Evolutionary conservation across 2,888 invertebrate genomes (phyloP).

Genomic region (Podabrus alpinus): DNA sequence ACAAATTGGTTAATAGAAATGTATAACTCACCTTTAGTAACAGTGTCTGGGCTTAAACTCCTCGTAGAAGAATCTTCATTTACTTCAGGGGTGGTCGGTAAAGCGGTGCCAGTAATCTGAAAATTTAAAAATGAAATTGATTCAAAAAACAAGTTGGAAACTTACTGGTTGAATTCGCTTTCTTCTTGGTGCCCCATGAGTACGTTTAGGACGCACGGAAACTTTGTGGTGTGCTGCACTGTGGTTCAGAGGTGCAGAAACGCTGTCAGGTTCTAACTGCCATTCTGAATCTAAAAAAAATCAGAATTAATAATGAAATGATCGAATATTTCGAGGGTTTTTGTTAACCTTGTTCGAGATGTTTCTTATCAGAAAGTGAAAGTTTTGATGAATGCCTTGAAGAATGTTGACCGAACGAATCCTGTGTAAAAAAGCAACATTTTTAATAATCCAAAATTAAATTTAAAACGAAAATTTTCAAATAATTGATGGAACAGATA

Average conservation of each 20-base stretch:
- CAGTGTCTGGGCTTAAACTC: constrained; percentile 65
- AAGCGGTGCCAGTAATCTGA: constrained; percentile 53
- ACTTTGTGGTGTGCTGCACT: constrained; percentile 82
- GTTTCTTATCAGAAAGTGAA: constrained; percentile 53
- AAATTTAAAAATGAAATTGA: constrained; percentile 7
- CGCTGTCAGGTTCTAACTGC: constrained; percentile 57
- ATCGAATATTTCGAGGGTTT: not conserved
- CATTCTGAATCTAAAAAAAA: constrained; percentile 46
- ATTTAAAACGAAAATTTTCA: not conserved
- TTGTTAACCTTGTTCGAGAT: constrained; percentile 42
- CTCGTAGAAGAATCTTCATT: constrained; percentile 71
- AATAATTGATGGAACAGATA: not conserved
- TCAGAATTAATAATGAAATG: not conserved
- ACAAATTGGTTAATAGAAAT: not conserved
- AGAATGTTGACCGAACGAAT: constrained; percentile 55
- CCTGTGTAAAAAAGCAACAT: constrained; percentile 40
- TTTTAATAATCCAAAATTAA: not conserved
- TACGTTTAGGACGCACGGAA: constrained; percentile 75
- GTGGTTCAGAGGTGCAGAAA: constrained; percentile 71
- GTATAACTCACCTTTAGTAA: constrained; percentile 44
- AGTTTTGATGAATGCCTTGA: constrained; percentile 53
- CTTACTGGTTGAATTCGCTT: constrained; percentile 62
- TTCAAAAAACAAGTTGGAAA: not conserved
- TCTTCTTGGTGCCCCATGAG: constrained; percentile 73
- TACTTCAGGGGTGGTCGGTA: constrained; percentile 76